phyloP scores from a whole-genome alignment of 2,113 vertebrate genomes.

The Myotis davidii region DNA sequence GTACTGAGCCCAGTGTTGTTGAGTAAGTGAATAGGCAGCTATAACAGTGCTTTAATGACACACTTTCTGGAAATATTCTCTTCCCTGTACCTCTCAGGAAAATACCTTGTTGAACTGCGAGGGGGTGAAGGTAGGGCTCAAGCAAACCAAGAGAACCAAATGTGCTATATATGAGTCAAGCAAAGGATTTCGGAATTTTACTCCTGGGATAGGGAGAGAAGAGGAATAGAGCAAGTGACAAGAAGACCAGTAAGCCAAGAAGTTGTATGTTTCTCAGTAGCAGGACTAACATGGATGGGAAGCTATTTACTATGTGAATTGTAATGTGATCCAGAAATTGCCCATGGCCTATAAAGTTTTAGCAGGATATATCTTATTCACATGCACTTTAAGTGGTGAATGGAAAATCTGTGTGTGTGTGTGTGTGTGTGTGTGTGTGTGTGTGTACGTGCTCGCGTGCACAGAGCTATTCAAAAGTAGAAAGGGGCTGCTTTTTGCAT shows the following conservation, averaged over 20 bases:
- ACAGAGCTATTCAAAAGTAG: neutral
- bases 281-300: neutral
- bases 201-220: neutral
- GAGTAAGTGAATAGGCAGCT: neutral
- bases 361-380: neutral
- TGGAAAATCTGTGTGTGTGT: neutral
- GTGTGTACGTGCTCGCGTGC: rapidly evolving
- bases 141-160: neutral
- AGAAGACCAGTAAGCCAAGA: neutral
- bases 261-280: neutral
- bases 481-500: neutral
- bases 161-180: neutral
- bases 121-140: neutral
- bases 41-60: neutral
- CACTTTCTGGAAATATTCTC: neutral
- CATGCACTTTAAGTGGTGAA: neutral
- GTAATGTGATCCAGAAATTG: neutral
- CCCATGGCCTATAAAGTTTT: neutral
- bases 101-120: neutral
- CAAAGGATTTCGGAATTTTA: neutral
- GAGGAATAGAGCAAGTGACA: neutral
- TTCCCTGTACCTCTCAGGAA: neutral
- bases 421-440: neutral
- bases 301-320: neutral
- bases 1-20: too few relatives aligned